Conservation (phyloP, 2,888 invertebrate genomes). For the Metacarcinus magister region DNA sequence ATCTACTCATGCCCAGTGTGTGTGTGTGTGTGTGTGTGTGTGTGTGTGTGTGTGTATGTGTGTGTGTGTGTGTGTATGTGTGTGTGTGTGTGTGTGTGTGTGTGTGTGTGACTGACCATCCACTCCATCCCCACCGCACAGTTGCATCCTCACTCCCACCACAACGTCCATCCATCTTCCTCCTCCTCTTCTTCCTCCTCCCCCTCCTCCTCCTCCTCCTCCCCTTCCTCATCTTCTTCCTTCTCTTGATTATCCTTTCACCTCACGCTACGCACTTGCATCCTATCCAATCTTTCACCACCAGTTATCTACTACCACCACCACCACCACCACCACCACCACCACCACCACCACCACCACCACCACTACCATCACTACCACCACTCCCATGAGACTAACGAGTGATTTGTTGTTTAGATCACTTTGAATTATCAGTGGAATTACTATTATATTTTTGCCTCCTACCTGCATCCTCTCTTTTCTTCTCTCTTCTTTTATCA, state of each 20-base stretch:
- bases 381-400: not conserved
- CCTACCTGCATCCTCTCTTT: not conserved
- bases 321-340: conserved; percentile 20
- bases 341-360: conserved; percentile 14
- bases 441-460: not conserved
- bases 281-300: conserved; percentile 4
- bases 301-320: no score
- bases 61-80: not conserved
- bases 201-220: not conserved
- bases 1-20: not conserved
- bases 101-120: not conserved
- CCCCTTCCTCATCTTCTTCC: conserved; percentile 1
- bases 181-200: not conserved
- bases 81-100: not conserved
- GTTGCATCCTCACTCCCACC: not conserved
- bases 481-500: not conserved
- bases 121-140: not conserved
- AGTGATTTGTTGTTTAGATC: not conserved
- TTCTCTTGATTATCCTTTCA: conserved; percentile 20
- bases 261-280: not conserved
- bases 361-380: not conserved
- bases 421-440: not conserved
- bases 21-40: conserved; percentile 47
- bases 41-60: not conserved
- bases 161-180: not conserved